Base-by-base conservation (phyloP, 2,888 invertebrate genomes). In the Rotaria magnacalcarata region DNA sequence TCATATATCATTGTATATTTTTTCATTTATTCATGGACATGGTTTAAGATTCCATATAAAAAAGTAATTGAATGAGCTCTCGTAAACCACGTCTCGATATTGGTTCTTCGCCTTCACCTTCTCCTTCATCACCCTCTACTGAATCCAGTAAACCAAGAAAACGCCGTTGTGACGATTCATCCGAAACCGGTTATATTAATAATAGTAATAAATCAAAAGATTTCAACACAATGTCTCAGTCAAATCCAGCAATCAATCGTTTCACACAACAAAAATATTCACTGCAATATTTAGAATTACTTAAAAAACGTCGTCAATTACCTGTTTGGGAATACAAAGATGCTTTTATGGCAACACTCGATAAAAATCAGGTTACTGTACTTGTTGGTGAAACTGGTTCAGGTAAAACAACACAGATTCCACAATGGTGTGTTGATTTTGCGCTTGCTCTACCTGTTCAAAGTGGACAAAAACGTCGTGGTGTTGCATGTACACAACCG, bases 241-340 rank as follows among this genome's bases (percentile, higher is more conserved):
- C 80, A 5, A n/a, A 24, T 47, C 2, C 80, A 80, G 21, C 43
- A n/a, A 74, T 87, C 0, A 87, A 87, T 58, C 84, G 52, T n/a
- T 87, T 84, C 27, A 96, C 94, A 88, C 94, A 94, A 47, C 92
- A 94, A 87, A 95, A 96, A 0, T 97, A 94, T 90, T 95, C 97
- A 0, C 94, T 94, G 84, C 94, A 95, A 88, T 98, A 96, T 90
- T 94, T 95, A 91, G 95, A 96, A 88, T 88, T 91, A 85, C 94
- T 95, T 87, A 94, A 95, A 86, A 96, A 97, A 89, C 93, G 99
- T 56, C 94, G 95, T 54, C 94, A 94, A 2, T 92, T 99, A 87
- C 99, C 99, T 0, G 99, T 99, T 0, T 99, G 98, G 93, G 98
- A 99, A 90, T 98, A 99, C 92, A 94, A 95, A 89, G 94, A 94